Base-by-base conservation (phyloP, 1,140 invertebrate species). In the Marisa cornuarietis region DNA sequence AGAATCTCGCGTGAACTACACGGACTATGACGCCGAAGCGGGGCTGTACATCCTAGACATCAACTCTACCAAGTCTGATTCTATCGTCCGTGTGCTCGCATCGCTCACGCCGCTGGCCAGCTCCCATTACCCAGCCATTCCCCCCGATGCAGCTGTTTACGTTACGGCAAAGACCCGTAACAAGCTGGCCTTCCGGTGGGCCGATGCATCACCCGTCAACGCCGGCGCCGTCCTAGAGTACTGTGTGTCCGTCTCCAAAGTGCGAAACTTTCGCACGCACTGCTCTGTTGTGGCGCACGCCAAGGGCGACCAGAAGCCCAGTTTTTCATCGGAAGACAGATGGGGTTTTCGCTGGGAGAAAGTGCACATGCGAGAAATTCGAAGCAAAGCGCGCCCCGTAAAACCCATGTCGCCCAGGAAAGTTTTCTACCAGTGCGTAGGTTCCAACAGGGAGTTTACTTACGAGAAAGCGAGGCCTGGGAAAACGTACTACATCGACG, bases 401-500 rank as follows among this genome's bases (percentile, higher is more conserved):
- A 84, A 83, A 78, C 16, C 76, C 16, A 82, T 79, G 14, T 69
- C 63, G 26, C 78, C 79, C 26, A 76, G 66, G 31, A 80, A 76
- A 22, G 65, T 84, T 26, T 81, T 84, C 81, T 81, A 85, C 52
- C 79, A 82, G 22, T 90, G 88, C 76, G 86, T 90, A n/a, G 87
- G 86, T 42, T 80, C 77, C 14, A 85, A 88, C 75, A 90, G 85
- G 13, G 82, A 82, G 79, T 88, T 85, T 75, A 88, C 85, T 11
- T 89, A 87, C 73, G 81, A 63, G 31, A 82, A 83, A 61, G 83
- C 86, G 3, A 79, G 83, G 16, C 80, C 83, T 6, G 87, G 85
- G n/a, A 83, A 80, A 26, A 86, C 81, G 13, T 91, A 91, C 75
- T 88, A 80, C 74, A 81, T 91, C 10, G 89, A 91, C 80, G 90